Percentiles rank a stretch among this genome's conserved stretches.
phyloP scores from a whole-genome alignment of 2,797 vertebrate species.

The Sciaenops ocellatus region DNA sequence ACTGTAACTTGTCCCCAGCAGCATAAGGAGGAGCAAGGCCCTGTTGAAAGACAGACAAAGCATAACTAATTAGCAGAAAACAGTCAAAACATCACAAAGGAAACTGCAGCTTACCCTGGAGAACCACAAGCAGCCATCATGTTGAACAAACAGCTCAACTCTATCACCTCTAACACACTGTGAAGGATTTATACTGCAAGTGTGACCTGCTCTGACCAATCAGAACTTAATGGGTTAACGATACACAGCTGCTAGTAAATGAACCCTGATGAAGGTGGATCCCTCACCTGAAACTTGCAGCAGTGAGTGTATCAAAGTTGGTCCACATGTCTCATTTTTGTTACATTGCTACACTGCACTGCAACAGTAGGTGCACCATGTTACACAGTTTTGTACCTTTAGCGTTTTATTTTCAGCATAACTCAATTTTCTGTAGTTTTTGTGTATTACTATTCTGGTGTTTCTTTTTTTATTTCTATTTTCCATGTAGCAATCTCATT shows the following conservation, averaged over 20 bases:
- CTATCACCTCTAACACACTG: not conserved
- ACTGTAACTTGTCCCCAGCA: constrained; percentile 27
- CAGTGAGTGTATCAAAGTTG: not conserved
- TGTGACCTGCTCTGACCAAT: constrained; percentile 50
- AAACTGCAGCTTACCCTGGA: not conserved
- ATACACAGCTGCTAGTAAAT: constrained; percentile 41
- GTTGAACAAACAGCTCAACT: not conserved
- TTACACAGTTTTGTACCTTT: not conserved
- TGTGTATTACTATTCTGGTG: not conserved
- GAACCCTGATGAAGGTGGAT: constrained; percentile 4
- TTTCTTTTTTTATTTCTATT: not conserved
- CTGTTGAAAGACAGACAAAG: constrained; percentile 11
- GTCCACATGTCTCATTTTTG: not conserved
- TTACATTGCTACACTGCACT: too few relatives aligned
- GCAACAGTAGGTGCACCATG: too few relatives aligned
- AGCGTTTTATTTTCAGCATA: not conserved
- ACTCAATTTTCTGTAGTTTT: not conserved
- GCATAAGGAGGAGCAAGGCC: constrained; percentile 39
- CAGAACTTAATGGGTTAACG: not conserved
- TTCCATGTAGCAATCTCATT: not conserved
- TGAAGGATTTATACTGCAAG: constrained; percentile 6
- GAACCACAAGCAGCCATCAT: constrained; percentile 26
- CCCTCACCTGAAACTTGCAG: not conserved
- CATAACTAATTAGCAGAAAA: not conserved
- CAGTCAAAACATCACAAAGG: not conserved